Evolutionary conservation across 2,888 invertebrate species (phyloP).

Genomic region (Brenthis hecate): DNA sequence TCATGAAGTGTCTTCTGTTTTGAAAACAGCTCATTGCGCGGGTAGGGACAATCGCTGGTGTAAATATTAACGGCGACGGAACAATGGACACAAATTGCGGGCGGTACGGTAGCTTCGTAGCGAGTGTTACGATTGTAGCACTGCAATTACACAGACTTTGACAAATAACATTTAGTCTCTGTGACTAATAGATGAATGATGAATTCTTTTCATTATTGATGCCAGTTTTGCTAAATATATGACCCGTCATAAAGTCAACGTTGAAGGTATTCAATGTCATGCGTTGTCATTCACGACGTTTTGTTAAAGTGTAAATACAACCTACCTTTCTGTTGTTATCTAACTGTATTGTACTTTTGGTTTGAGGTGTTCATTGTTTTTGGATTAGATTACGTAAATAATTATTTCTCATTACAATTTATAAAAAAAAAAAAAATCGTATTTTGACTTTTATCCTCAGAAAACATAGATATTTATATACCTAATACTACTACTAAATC

Average conservation of each 20-base stretch:
- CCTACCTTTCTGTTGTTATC: constrained; percentile 65
- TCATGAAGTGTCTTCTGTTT: constrained; percentile 69
- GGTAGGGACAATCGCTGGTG: constrained; percentile 74
- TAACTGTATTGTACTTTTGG: constrained; percentile 53
- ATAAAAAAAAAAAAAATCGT: too few relatives aligned
- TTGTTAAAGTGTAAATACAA: constrained; percentile 63
- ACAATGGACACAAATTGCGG: constrained; percentile 80
- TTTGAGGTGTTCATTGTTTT: constrained; percentile 48
- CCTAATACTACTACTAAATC: too few relatives aligned
- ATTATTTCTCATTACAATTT: constrained; percentile 1
- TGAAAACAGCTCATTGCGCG: constrained; percentile 74
- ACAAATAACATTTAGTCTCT: constrained; percentile 77
- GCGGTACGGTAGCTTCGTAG: constrained; percentile 81
- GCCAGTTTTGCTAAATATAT: constrained; percentile 75
- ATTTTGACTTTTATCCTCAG: too few relatives aligned
- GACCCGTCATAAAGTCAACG: constrained; percentile 74
- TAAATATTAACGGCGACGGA: constrained; percentile 74
- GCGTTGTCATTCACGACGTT: constrained; percentile 71
- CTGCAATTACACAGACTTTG: constrained; percentile 76
- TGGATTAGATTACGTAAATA: constrained; percentile 36
- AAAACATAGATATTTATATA: too few relatives aligned
- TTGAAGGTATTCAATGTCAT: constrained; percentile 68
- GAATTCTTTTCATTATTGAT: constrained; percentile 77
- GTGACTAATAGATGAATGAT: constrained; percentile 82
- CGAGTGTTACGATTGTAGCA: constrained; percentile 78